Conservation (phyloP, 2,888 invertebrate genomes). For the Acleris holmiana region DNA sequence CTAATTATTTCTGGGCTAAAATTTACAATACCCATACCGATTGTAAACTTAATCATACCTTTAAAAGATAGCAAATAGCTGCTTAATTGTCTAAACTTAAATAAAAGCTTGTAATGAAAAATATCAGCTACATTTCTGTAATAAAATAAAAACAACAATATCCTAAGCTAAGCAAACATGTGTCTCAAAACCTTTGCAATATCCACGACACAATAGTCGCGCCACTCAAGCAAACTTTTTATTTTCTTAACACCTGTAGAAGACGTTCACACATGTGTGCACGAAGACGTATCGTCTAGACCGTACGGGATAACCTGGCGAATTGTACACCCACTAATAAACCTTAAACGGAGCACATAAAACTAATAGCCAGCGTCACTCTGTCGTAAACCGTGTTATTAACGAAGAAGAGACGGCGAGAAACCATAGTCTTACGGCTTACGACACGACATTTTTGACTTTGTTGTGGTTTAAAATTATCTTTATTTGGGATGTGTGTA, state of each 20-base stretch:
- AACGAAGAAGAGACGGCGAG: conserved; percentile 56
- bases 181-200: background rate
- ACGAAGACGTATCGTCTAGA: conserved; percentile 76
- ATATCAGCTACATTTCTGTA: no score
- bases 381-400: conserved; percentile 74
- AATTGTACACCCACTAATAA: conserved; percentile 77
- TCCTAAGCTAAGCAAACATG: background rate
- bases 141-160: no score
- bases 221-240: background rate
- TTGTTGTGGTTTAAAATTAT: no score
- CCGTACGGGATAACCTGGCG: conserved; percentile 79
- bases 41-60: no score
- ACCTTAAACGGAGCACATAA: conserved; percentile 76
- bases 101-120: no score
- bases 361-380: conserved; percentile 78
- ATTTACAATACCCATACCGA: no score
- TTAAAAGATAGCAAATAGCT: no score
- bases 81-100: no score
- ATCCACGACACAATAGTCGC: background rate
- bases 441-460: conserved; percentile 1
- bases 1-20: no score
- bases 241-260: conserved; percentile 28
- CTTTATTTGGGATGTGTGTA: no score
- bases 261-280: conserved; percentile 50
- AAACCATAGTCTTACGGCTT: conserved; percentile 11